These are phyloP conservation scores for Borostomias antarcticus DNA, from an alignment of 2,797 vertebrate genomes.

Conservation along the genomic window DNA sequence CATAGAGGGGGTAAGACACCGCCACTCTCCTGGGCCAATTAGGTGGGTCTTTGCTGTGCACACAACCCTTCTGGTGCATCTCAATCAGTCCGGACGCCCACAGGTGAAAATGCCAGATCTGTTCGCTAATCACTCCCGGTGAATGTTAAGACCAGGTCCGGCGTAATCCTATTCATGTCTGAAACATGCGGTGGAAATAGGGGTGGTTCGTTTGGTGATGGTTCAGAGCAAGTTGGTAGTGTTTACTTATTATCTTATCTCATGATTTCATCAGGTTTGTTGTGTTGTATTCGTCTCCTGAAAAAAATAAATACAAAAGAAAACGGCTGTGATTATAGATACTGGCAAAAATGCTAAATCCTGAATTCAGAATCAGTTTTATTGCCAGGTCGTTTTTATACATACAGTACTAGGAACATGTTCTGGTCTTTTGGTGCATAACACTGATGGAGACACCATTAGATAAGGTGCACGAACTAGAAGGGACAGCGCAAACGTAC, in stretches of 20 bases:
- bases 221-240: slow-evolving; percentile 2
- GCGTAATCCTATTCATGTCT: slow-evolving; percentile 55
- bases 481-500: too few relatives aligned
- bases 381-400: too few relatives aligned
- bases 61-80: slow-evolving; percentile 57
- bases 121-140: slow-evolving; percentile 39
- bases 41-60: slow-evolving; percentile 51
- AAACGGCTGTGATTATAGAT: background rate
- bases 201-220: slow-evolving; percentile 11
- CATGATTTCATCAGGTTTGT: background rate
- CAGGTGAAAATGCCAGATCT: slow-evolving; percentile 78
- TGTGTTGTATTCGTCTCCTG: too few relatives aligned
- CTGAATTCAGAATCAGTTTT: too few relatives aligned
- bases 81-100: slow-evolving; percentile 66
- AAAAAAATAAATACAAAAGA: too few relatives aligned
- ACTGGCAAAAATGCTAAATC: background rate
- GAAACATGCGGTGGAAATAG: slow-evolving; percentile 47
- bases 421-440: too few relatives aligned
- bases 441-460: too few relatives aligned
- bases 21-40: slow-evolving; percentile 72
- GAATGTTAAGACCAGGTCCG: slow-evolving; percentile 68
- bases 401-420: too few relatives aligned
- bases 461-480: too few relatives aligned
- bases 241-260: background rate
- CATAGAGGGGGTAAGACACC: slow-evolving; percentile 68